Conservation (phyloP, 2,797 vertebrate genomes). For the Arctocebus calabarensis region DNA sequence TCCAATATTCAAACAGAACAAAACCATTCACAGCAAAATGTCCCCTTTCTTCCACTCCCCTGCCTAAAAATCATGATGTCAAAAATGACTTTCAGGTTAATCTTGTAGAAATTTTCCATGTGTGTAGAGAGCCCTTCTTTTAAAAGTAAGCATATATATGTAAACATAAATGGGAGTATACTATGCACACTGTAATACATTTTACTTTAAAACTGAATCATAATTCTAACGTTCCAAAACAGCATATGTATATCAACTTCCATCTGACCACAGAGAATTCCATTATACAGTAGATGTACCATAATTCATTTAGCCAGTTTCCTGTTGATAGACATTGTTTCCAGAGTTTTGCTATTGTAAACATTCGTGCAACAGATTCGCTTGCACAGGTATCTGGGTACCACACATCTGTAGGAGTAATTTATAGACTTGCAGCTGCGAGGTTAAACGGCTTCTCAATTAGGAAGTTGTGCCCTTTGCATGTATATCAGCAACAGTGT, state of each 20-base stretch:
- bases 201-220: conserved; percentile 12
- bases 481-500: not conserved
- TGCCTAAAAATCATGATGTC: not conserved
- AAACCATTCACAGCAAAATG: not conserved
- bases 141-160: not conserved
- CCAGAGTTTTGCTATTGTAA: not conserved
- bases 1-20: not conserved
- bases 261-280: not conserved
- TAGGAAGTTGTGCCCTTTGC: not conserved
- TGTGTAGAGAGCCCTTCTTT: not conserved
- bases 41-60: not conserved
- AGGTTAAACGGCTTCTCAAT: not conserved
- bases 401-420: not conserved
- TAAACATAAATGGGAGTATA: not conserved
- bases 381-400: not conserved
- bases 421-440: not conserved
- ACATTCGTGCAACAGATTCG: not conserved
- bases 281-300: not conserved
- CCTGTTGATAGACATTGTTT: not conserved
- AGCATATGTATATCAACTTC: not conserved
- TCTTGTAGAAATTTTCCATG: conserved; percentile 4
- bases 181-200: not conserved
- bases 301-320: conserved; percentile 8
- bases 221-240: conserved; percentile 43
- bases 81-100: conserved; percentile 1